Evolutionary conservation across 2,797 vertebrate species (phyloP).

Genomic region (Anas acuta): DNA sequence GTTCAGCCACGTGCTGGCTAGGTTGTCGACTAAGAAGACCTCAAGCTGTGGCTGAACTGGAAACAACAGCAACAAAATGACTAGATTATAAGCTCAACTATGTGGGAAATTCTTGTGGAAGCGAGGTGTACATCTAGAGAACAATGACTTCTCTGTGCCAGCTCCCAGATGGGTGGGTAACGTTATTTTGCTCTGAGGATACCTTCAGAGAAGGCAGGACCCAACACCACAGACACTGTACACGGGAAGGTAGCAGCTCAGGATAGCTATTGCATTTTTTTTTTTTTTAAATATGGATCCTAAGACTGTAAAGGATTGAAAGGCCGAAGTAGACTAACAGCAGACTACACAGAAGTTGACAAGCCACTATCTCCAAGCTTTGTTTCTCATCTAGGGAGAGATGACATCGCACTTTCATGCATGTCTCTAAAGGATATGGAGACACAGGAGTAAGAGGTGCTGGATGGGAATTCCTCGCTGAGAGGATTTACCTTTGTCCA

Average conservation of each 20-base stretch:
- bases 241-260: not conserved
- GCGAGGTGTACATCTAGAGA: conserved; percentile 30
- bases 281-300: not conserved
- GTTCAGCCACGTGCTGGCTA: not conserved
- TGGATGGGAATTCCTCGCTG: not conserved
- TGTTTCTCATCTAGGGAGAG: not conserved
- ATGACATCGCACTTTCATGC: not conserved
- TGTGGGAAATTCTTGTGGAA: not conserved
- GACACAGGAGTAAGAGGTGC: not conserved
- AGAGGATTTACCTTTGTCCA: not conserved
- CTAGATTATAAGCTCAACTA: not conserved
- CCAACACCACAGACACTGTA: not conserved
- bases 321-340: not conserved
- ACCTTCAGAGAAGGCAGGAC: not conserved
- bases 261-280: not conserved
- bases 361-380: not conserved
- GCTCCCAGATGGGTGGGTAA: not conserved
- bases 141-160: not conserved
- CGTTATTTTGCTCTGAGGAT: not conserved
- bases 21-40: not conserved
- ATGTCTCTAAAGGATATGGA: not conserved
- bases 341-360: not conserved
- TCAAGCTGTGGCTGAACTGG: not conserved
- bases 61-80: not conserved
- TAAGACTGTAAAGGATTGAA: not conserved